A percentile compares a stretch with the other conserved stretches of the same genome.
Evolutionary conservation across 2,113 vertebrate species (phyloP).

Genomic region (Colinus virginianus): DNA sequence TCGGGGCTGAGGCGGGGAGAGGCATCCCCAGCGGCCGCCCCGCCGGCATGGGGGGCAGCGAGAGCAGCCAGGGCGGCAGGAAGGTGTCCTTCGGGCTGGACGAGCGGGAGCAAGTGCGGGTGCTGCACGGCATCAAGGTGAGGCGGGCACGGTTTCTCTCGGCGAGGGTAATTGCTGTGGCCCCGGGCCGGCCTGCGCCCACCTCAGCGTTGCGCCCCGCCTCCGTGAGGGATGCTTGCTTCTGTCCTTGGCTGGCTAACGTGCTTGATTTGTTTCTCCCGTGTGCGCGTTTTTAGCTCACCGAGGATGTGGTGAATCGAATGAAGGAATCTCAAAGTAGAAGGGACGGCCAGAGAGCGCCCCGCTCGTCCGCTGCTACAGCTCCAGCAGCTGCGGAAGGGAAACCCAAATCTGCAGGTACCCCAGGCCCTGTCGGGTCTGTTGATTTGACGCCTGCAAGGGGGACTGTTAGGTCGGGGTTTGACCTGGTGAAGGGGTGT

Average conservation of each 20-base stretch:
- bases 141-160: conserved; percentile 17
- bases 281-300: conserved; percentile 63
- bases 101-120: conserved; percentile 89
- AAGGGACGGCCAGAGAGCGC: not conserved
- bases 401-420: conserved; percentile 67
- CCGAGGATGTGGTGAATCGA: conserved; percentile 81
- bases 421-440: not conserved
- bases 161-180: too few relatives aligned
- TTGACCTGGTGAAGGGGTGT: too few relatives aligned
- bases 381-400: conserved; percentile 1
- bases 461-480: too few relatives aligned
- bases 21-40: not conserved
- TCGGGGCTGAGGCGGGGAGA: not conserved
- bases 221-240: too few relatives aligned
- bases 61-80: conserved; percentile 82
- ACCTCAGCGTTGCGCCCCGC: too few relatives aligned
- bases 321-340: conserved; percentile 76
- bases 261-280: not conserved
- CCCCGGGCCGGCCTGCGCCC: too few relatives aligned
- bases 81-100: conserved; percentile 90
- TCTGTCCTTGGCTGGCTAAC: not conserved
- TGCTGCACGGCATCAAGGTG: conserved; percentile 94
- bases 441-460: not conserved
- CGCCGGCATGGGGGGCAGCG: conserved; percentile 82
- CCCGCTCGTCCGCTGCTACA: not conserved